Percentiles rank a stretch among this genome's conserved stretches.
phyloP scores from a whole-genome alignment of 2,888 invertebrate genomes.

The Zeuzera pyrina region DNA sequence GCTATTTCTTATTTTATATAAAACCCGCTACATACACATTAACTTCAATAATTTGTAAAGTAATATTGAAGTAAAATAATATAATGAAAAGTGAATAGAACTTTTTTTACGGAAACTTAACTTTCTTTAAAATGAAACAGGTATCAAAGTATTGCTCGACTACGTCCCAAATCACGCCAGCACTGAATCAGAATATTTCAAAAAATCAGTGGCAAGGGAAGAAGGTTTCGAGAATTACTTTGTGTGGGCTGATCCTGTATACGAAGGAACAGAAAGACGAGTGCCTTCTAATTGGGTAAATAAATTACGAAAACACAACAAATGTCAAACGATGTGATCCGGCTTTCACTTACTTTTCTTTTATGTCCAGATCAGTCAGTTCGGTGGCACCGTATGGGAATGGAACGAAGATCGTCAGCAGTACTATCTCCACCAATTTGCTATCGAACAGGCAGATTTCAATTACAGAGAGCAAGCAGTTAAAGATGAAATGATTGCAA shows the following conservation, averaged over 20 bases:
- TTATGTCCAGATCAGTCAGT: conserved; percentile 58
- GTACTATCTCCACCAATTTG: conserved; percentile 80
- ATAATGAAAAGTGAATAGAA: too few species aligned
- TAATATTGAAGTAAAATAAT: too few species aligned
- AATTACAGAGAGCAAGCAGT: conserved; percentile 77
- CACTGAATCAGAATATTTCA: conserved; percentile 87
- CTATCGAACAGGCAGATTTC: conserved; percentile 76
- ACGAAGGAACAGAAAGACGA: conserved; percentile 33
- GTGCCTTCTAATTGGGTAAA: conserved; percentile 72
- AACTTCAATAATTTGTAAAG: too few species aligned
- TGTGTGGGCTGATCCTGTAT: conserved; percentile 78
- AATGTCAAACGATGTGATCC: not conserved
- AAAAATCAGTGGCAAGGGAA: conserved; percentile 74
- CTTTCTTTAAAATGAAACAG: too few species aligned
- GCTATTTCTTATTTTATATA: too few species aligned
- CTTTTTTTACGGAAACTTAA: too few species aligned
- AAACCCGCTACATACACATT: too few species aligned
- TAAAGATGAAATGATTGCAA: conserved; percentile 68
- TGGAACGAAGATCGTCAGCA: conserved; percentile 75
- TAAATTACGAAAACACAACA: not conserved
- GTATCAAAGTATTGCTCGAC: conserved; percentile 73
- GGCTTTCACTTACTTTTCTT: not conserved
- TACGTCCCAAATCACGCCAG: conserved; percentile 81
- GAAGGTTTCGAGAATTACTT: conserved; percentile 81
- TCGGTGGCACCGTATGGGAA: conserved; percentile 79